Evolutionary conservation across 2,113 vertebrate species (phyloP).

Genomic region (Gorsachius goisagi): DNA sequence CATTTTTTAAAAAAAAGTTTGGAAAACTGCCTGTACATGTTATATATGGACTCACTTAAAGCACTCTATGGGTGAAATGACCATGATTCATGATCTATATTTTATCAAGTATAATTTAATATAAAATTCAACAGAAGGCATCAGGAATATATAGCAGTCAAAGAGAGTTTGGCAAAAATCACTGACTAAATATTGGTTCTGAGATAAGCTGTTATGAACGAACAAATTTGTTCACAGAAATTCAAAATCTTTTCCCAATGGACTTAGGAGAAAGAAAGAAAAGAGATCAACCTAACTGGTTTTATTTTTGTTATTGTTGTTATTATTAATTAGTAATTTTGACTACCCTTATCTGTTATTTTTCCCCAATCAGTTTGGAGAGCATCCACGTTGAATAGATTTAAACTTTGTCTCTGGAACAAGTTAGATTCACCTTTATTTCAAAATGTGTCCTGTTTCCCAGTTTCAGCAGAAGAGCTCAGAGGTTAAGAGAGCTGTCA

Average conservation of each 20-base stretch:
- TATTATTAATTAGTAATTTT: neutral
- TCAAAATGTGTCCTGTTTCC: neutral
- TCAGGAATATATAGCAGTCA: neutral
- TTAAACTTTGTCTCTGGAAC: neutral
- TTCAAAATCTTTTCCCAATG: neutral
- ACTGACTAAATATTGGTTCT: neutral
- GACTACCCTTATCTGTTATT: neutral
- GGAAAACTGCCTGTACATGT: neutral
- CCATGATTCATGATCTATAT: neutral
- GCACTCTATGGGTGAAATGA: neutral
- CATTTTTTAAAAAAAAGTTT: neutral
- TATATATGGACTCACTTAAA: neutral
- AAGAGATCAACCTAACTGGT: neutral
- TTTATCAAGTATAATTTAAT: neutral
- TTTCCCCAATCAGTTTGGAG: neutral
- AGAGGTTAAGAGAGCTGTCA: constrained; percentile 45
- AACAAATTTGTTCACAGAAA: neutral
- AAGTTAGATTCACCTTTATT: neutral
- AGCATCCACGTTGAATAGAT: neutral
- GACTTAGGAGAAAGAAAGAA: neutral
- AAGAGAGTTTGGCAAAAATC: neutral
- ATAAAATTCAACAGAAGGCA: neutral
- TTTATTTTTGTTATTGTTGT: neutral
- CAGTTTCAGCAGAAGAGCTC: constrained; percentile 14
- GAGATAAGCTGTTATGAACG: neutral